These are phyloP conservation scores for Branchellion lobata DNA, from an alignment of 2,888 invertebrate genomes.

Conservation along the genomic window DNA sequence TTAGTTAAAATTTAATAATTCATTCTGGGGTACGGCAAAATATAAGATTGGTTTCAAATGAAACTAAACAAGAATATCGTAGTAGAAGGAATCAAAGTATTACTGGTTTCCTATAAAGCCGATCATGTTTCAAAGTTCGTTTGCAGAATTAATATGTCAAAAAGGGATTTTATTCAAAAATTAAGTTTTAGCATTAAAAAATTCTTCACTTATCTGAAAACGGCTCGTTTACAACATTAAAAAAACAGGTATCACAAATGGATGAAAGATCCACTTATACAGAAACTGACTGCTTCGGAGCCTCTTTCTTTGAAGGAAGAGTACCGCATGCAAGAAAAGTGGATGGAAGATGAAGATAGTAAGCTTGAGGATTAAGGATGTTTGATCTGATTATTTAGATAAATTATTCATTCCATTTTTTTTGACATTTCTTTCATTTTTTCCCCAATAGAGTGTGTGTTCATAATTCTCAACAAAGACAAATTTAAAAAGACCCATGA, in stretches of 20 bases:
- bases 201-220: too few relatives aligned
- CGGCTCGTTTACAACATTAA: constrained; percentile 62
- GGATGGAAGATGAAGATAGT: constrained; percentile 86
- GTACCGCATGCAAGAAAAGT: constrained; percentile 85
- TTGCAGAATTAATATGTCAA: not conserved
- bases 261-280: constrained; percentile 85
- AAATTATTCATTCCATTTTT: constrained; percentile 3
- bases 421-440: constrained; percentile 26
- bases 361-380: too few relatives aligned
- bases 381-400: not conserved
- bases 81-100: not conserved
- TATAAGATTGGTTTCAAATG: too few relatives aligned
- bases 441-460: constrained; percentile 78
- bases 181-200: not conserved
- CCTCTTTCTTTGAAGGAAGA: constrained; percentile 81
- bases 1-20: too few relatives aligned
- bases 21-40: too few relatives aligned
- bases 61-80: not conserved
- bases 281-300: constrained; percentile 83
- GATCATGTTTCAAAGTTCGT: not conserved
- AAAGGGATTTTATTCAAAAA: too few relatives aligned
- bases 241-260: constrained; percentile 89
- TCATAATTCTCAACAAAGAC: constrained; percentile 73
- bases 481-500: constrained; percentile 17
- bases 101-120: not conserved